These are phyloP conservation scores for Lasioglossum lativentre DNA, from an alignment of 2,888 invertebrate species.

Conservation along the genomic window DNA sequence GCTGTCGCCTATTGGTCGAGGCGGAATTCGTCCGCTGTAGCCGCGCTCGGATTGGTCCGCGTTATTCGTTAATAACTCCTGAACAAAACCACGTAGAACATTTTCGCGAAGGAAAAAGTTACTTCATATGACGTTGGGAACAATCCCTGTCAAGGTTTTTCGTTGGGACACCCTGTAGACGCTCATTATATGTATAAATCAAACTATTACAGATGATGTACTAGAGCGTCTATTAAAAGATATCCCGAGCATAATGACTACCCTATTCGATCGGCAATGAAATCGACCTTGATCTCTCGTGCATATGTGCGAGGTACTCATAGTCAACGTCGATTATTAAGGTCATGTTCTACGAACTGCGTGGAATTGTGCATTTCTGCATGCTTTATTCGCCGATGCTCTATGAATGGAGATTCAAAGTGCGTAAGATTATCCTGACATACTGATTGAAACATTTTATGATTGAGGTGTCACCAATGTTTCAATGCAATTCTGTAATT, in stretches of 20 bases:
- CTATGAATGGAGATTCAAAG: slow-evolving; percentile 29
- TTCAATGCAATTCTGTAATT: too few relatives aligned
- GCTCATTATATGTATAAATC: too few relatives aligned
- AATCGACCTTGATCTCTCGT: slow-evolving; percentile 71
- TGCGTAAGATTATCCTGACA: slow-evolving; percentile 4
- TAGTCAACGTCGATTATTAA: slow-evolving; percentile 67
- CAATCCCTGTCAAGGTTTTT: too few relatives aligned
- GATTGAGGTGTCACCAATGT: too few relatives aligned
- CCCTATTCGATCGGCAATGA: slow-evolving; percentile 62
- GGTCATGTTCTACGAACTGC: slow-evolving; percentile 62
- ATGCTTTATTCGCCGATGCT: slow-evolving; percentile 1
- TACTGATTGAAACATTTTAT: neutral
- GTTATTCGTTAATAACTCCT: too few relatives aligned
- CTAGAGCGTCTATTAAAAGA: slow-evolving; percentile 39
- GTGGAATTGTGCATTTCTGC: slow-evolving; percentile 34
- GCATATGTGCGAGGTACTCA: slow-evolving; percentile 62
- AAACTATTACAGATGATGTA: slow-evolving; percentile 16
- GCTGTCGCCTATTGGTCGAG: too few relatives aligned
- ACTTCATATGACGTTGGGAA: too few relatives aligned
- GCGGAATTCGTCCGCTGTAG: too few relatives aligned
- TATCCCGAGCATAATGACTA: slow-evolving; percentile 55
- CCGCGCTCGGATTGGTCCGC: too few relatives aligned
- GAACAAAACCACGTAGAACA: too few relatives aligned
- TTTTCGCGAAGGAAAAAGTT: too few relatives aligned
- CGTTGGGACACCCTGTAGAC: too few relatives aligned